A percentile compares a stretch with the other conserved stretches of the same genome.
These are phyloP conservation scores for Liasis olivaceus DNA, from an alignment of 2,797 vertebrate genomes.

Conservation along the genomic window DNA sequence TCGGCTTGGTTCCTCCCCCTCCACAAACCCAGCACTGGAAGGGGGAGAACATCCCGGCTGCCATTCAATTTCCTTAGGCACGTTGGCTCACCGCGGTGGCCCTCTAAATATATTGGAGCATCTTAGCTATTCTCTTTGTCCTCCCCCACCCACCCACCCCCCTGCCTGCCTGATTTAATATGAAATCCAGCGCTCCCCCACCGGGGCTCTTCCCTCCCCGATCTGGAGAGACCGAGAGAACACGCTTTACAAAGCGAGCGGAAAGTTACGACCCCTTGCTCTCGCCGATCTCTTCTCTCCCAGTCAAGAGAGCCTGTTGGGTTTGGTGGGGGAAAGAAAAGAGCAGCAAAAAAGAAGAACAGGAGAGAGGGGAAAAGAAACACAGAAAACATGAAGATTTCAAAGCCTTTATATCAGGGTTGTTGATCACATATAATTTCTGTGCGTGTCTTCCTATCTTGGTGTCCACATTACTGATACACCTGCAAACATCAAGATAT, in stretches of 20 bases:
- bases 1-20: too few relatives aligned
- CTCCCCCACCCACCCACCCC: too few relatives aligned
- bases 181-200: too few relatives aligned
- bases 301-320: slow-evolving; percentile 20
- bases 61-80: too few relatives aligned
- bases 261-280: not conserved
- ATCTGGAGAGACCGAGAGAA: not conserved
- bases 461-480: slow-evolving; percentile 71
- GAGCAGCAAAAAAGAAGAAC: slow-evolving; percentile 35
- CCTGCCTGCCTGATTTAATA: too few relatives aligned
- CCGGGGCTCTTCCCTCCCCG: not conserved
- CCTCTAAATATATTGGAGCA: too few relatives aligned
- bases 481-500: slow-evolving; percentile 61
- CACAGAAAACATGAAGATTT: slow-evolving; percentile 52
- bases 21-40: too few relatives aligned
- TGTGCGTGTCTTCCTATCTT: slow-evolving; percentile 68
- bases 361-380: not conserved
- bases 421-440: slow-evolving; percentile 67
- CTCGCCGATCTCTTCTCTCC: too few relatives aligned
- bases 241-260: not conserved
- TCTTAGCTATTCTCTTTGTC: too few relatives aligned
- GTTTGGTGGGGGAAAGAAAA: slow-evolving; percentile 26
- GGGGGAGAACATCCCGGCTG: too few relatives aligned
- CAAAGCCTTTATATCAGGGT: slow-evolving; percentile 53
- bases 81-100: too few relatives aligned